phyloP scores from a whole-genome alignment of 2,797 vertebrate genomes.

The Spea hammondii region DNA sequence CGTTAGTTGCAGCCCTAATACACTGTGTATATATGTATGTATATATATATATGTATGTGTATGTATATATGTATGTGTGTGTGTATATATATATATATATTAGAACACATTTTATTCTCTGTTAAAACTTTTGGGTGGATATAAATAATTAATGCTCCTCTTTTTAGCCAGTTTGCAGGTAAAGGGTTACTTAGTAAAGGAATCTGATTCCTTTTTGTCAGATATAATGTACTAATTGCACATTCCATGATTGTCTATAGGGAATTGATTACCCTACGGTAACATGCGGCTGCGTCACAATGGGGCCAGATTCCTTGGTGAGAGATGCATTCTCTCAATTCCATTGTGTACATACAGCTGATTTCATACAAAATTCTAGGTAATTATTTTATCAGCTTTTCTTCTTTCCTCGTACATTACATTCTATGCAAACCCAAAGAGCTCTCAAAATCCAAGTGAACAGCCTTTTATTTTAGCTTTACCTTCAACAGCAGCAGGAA shows the following conservation, averaged over 20 bases:
- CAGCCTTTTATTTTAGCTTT: constrained; percentile 44
- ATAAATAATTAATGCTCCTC: no score
- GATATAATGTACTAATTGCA: not conserved
- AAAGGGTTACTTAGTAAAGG: not conserved
- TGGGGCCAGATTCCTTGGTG: not conserved
- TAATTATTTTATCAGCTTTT: constrained; percentile 44
- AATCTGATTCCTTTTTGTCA: not conserved
- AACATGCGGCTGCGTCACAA: not conserved
- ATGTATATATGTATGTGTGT: no score
- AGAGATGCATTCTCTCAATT: constrained; percentile 13
- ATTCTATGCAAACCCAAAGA: constrained; percentile 33
- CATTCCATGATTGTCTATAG: not conserved
- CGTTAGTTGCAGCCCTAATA: no score
- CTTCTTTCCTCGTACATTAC: constrained; percentile 39
- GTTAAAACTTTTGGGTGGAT: no score
- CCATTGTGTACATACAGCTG: not conserved
- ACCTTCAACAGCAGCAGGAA: constrained; percentile 47
- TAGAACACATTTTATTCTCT: no score
- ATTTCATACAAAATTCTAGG: constrained; percentile 10
- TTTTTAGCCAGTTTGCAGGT: no score
- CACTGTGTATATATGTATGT: no score
- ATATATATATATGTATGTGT: no score
- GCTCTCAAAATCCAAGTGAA: constrained; percentile 37
- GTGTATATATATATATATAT: no score
- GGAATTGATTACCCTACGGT: constrained; percentile 1